Conservation (phyloP, 2,888 invertebrate genomes). For the Parnassius smintheus region DNA sequence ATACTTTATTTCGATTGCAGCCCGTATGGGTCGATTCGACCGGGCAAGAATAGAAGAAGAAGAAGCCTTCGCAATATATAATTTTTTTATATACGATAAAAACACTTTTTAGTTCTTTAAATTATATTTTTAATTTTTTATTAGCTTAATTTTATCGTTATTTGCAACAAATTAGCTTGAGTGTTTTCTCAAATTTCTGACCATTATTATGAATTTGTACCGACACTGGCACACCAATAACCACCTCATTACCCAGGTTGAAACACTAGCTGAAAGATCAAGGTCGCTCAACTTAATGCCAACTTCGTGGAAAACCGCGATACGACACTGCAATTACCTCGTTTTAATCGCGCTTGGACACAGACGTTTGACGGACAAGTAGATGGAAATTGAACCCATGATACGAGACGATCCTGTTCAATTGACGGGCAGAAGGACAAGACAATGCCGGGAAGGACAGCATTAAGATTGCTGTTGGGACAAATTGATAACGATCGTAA, state of each 20-base stretch:
- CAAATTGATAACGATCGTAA: conserved; percentile 72
- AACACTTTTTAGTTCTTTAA: too few species aligned
- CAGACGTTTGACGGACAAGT: conserved; percentile 63
- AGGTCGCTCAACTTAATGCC: conserved; percentile 64
- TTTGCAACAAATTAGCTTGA: conserved; percentile 70
- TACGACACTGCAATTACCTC: conserved; percentile 65
- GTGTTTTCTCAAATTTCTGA: conserved; percentile 69
- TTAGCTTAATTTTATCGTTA: conserved; percentile 48
- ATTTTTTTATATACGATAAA: too few species aligned
- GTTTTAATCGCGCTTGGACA: conserved; percentile 56
- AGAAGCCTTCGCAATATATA: too few species aligned
- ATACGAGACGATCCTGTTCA: conserved; percentile 51
- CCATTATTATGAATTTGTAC: conserved; percentile 72
- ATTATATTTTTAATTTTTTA: too few species aligned
- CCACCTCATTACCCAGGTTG: conserved; percentile 69
- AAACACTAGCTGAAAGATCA: conserved; percentile 54
- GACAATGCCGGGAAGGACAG: conserved; percentile 61
- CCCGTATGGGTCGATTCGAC: too few species aligned
- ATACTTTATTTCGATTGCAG: too few species aligned
- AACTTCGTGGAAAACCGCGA: conserved; percentile 65
- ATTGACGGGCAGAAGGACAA: conserved; percentile 62
- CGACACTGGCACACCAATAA: conserved; percentile 44
- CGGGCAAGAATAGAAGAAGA: too few species aligned
- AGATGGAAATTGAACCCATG: conserved; percentile 45
- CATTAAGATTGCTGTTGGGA: conserved; percentile 45